These are phyloP conservation scores for Agriopis aurantiaria DNA, from an alignment of 2,888 invertebrate species.

Conservation along the genomic window DNA sequence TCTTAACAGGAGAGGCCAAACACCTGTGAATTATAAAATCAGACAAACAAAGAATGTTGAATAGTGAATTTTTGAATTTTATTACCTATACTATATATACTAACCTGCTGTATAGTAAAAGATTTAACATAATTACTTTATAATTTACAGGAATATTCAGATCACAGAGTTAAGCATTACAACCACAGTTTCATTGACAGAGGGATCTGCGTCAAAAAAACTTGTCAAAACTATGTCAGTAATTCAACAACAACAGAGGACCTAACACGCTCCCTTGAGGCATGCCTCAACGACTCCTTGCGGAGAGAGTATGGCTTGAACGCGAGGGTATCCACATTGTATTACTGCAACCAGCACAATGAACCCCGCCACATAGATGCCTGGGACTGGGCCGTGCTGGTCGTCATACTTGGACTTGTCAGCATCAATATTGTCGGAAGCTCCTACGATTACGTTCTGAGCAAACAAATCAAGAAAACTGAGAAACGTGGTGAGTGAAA, in stretches of 20 bases:
- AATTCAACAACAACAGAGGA: background rate
- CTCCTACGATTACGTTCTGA: conserved; percentile 5
- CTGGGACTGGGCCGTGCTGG: conserved; percentile 11
- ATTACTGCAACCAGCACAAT: background rate
- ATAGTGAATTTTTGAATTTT: no score
- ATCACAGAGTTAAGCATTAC: conserved; percentile 23
- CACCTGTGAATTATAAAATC: no score
- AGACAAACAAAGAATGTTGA: no score
- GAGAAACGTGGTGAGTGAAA: background rate
- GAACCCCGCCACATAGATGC: conserved; percentile 4
- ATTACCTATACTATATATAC: no score
- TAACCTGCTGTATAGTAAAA: no score
- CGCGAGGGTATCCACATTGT: conserved; percentile 13
- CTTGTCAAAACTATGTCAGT: conserved; percentile 6
- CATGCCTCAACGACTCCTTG: conserved; percentile 24
- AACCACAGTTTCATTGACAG: conserved; percentile 16
- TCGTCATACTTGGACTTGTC: conserved; percentile 5
- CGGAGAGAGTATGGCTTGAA: conserved; percentile 18
- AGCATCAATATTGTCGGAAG: conserved; percentile 19
- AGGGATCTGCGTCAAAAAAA: conserved; percentile 25
- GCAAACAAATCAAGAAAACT: background rate
- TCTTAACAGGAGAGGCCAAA: no score
- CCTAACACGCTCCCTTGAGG: conserved; percentile 8
- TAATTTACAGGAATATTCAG: conserved; percentile 28
- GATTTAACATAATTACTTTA: background rate